phyloP scores from a whole-genome alignment of 35 echinoderm and acorn worm species.

The Ophioderma brevispina region DNA sequence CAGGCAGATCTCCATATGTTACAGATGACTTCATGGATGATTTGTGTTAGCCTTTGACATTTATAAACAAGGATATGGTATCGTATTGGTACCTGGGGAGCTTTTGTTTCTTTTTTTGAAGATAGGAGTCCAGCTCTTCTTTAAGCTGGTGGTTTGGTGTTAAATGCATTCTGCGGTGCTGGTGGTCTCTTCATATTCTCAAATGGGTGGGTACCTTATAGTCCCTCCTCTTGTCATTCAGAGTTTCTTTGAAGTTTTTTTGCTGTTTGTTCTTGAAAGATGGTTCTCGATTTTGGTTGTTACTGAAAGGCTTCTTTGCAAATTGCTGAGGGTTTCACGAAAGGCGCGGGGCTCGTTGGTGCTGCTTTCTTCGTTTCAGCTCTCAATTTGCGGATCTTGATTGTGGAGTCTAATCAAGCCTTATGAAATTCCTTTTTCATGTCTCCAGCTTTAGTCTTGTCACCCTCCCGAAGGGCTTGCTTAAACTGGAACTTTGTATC shows the following conservation, averaged over 20 bases:
- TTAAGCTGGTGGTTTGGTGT: not conserved
- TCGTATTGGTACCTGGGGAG: not conserved
- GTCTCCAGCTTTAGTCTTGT: not conserved
- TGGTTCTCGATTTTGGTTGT: not conserved
- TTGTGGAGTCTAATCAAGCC: not conserved
- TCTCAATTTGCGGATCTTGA: not conserved
- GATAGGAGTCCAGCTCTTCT: not conserved
- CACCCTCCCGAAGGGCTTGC: not conserved
- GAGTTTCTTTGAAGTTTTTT: not conserved
- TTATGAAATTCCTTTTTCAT: not conserved
- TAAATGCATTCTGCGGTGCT: not conserved
- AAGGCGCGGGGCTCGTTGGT: not conserved
- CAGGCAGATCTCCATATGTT: too few relatives aligned
- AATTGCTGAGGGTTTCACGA: not conserved
- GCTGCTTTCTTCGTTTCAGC: not conserved
- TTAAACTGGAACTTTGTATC: not conserved
- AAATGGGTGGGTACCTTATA: not conserved
- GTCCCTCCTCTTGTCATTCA: not conserved
- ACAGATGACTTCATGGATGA: not conserved
- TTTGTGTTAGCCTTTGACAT: not conserved
- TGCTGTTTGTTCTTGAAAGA: not conserved
- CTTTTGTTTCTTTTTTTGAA: constrained; percentile 3
- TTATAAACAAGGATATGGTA: constrained; percentile 3
- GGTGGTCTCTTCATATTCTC: constrained; percentile 1
- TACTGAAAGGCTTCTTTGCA: not conserved